phyloP scores from a whole-genome alignment of 2,113 vertebrate genomes.

The Pomatostomus ruficeps region DNA sequence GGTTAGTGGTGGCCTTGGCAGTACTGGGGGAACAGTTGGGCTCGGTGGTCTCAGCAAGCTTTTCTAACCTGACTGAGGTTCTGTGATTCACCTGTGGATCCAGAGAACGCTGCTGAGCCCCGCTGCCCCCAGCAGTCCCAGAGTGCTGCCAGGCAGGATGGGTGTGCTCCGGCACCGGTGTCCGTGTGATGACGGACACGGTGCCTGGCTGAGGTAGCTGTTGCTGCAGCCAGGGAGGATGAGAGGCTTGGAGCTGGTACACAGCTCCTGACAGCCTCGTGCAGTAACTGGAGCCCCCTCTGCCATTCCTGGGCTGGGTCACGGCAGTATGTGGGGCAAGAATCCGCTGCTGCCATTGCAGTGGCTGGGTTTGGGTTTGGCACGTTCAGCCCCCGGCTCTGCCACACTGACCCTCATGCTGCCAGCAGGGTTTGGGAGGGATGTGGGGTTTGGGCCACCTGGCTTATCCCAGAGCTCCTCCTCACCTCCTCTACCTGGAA shows the following conservation, averaged over 20 bases:
- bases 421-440: accelerated
- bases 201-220: background rate
- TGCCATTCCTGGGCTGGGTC: background rate
- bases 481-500: background rate
- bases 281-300: background rate
- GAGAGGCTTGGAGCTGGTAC: background rate
- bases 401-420: accelerated
- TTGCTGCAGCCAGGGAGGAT: background rate
- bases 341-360: accelerated
- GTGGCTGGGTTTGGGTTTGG: accelerated
- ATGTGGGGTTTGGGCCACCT: background rate
- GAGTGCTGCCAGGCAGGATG: background rate
- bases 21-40: background rate
- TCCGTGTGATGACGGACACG: accelerated
- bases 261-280: background rate
- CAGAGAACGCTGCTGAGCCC: background rate
- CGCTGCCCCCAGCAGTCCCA: background rate
- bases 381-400: accelerated
- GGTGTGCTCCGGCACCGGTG: accelerated
- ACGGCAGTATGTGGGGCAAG: accelerated
- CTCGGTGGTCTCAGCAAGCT: background rate
- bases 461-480: background rate
- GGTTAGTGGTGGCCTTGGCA: background rate
- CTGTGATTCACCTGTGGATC: background rate
- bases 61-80: background rate